Evolutionary conservation across 2,113 vertebrate species (phyloP).

Genomic region (Prolemur simus): DNA sequence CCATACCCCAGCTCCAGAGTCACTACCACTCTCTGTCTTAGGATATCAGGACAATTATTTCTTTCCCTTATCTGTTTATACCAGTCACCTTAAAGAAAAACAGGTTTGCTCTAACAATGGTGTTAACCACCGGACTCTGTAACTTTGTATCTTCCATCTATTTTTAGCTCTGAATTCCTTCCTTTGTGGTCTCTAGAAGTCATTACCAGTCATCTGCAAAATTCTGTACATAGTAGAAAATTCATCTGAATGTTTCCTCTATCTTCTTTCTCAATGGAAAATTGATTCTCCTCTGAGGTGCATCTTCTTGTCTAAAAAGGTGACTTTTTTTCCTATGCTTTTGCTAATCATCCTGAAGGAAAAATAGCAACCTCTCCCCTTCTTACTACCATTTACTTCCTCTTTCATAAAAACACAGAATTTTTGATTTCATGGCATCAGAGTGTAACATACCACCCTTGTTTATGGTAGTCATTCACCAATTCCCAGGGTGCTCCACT

Average conservation of each 20-base stretch:
- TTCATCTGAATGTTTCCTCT: neutral
- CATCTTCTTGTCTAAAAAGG: neutral
- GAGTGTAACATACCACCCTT: neutral
- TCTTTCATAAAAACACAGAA: neutral
- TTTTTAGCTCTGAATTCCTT: neutral
- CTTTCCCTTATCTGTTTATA: neutral
- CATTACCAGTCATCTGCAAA: neutral
- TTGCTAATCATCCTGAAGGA: neutral
- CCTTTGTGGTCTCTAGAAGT: neutral
- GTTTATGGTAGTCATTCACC: too few relatives aligned
- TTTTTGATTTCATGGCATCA: neutral
- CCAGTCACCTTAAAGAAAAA: neutral
- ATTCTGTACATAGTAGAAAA: neutral
- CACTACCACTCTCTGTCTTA: neutral
- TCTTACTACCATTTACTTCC: neutral
- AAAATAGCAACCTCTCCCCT: neutral
- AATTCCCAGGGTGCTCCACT: neutral
- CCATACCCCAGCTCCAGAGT: neutral
- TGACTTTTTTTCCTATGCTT: neutral
- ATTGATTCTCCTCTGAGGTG: neutral
- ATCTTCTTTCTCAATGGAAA: neutral
- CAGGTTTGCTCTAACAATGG: neutral
- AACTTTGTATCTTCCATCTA: neutral
- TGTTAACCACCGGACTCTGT: neutral
- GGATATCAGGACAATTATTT: neutral